Percentiles rank a stretch among this genome's conserved stretches.
Conservation (phyloP, 1,140 invertebrate species). For the Trichonephila inaurata region DNA sequence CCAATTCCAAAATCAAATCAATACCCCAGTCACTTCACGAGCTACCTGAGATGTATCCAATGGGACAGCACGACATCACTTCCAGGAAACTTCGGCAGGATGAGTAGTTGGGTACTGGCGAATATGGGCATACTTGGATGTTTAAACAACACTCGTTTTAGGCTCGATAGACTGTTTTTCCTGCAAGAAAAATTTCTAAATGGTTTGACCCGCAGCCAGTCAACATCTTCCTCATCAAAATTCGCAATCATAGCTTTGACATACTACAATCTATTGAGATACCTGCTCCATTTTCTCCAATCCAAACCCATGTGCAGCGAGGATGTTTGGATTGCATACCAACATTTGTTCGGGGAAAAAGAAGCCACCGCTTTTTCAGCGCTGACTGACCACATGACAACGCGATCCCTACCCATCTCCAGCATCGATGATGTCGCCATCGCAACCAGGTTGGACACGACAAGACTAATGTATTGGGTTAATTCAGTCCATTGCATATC, state of each 20-base stretch:
- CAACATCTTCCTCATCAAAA: too few relatives aligned
- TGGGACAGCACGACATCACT: too few relatives aligned
- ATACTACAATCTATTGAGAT: neutral
- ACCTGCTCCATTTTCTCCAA: neutral
- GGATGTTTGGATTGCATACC: neutral
- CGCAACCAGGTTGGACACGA: neutral
- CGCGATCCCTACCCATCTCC: neutral
- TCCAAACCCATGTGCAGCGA: neutral
- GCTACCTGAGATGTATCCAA: too few relatives aligned
- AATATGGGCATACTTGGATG: too few relatives aligned
- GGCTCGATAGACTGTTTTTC: too few relatives aligned
- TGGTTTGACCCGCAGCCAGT: neutral
- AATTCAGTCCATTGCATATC: neutral
- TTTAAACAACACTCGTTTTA: too few relatives aligned
- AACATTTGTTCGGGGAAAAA: neutral
- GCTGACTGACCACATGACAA: neutral
- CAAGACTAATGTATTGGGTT: neutral
- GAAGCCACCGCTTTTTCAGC: neutral
- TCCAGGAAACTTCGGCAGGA: too few relatives aligned
- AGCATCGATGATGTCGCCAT: neutral
- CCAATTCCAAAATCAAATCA: too few relatives aligned
- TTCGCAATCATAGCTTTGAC: neutral
- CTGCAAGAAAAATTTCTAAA: neutral
- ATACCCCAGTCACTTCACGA: too few relatives aligned
- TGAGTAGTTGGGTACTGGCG: too few relatives aligned